Evolutionary conservation across 2,113 vertebrate species (phyloP).

Genomic region (Fregetta grallaria): DNA sequence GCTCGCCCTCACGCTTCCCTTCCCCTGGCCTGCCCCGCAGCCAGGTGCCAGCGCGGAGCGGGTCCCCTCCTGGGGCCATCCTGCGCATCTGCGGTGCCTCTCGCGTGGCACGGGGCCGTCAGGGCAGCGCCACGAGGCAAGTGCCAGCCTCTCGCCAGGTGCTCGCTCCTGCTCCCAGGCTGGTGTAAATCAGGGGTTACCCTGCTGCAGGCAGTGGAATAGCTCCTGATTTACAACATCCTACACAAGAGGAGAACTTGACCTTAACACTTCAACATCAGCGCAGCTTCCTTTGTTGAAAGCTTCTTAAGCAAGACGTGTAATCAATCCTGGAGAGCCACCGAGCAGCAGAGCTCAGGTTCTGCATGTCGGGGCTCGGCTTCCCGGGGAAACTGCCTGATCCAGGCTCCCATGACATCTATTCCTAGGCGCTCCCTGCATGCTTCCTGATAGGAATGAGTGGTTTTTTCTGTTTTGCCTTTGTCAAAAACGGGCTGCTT

Average conservation of each 20-base stretch:
- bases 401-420: not conserved
- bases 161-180: not conserved
- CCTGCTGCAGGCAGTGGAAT: not conserved
- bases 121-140: not conserved
- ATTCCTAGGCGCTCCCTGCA: not conserved
- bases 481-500: not conserved
- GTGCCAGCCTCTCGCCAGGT: not conserved
- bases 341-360: not conserved
- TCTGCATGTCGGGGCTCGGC: conserved; percentile 12
- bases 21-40: not conserved
- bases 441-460: not conserved
- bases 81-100: not conserved
- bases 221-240: conserved; percentile 56
- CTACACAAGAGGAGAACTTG: conserved; percentile 50
- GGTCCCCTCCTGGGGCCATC: not conserved
- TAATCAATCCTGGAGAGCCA: conserved; percentile 43
- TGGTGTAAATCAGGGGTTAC: conserved; percentile 36
- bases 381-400: not conserved
- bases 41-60: fast-evolving
- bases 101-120: fast-evolving
- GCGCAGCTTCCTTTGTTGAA: conserved; percentile 40
- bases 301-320: conserved; percentile 40
- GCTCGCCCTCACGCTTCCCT: not conserved
- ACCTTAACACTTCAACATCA: conserved; percentile 57
- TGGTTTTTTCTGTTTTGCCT: not conserved